Evolutionary conservation across 2,113 vertebrate species (phyloP).

Genomic region (Varanus salvator): DNA sequence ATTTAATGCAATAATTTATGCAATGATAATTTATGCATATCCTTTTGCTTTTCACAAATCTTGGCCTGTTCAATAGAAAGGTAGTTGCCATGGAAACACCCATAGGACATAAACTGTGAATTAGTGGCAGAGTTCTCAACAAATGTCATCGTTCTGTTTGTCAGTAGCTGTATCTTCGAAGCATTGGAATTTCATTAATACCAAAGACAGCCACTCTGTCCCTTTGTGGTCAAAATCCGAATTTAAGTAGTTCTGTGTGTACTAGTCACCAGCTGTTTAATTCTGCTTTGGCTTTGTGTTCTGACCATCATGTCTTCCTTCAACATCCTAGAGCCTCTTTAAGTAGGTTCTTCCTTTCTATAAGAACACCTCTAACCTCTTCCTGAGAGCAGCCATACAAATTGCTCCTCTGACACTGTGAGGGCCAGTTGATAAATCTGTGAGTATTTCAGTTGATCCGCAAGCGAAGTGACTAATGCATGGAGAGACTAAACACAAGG

Average conservation of each 20-base stretch:
- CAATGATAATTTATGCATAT: constrained; percentile 61
- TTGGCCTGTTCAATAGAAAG: constrained; percentile 57
- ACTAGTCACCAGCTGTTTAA: constrained; percentile 24
- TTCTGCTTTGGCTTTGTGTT: neutral
- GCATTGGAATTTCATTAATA: neutral
- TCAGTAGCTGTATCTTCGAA: neutral
- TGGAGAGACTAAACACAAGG: constrained; percentile 48
- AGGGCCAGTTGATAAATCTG: constrained; percentile 9
- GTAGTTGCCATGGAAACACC: constrained; percentile 59
- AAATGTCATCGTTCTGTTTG: constrained; percentile 28
- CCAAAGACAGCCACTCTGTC: neutral
- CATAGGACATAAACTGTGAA: constrained; percentile 32
- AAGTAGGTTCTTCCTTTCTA: neutral
- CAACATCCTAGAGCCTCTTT: neutral
- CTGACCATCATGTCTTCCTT: neutral
- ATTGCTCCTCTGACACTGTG: neutral
- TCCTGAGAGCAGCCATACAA: neutral
- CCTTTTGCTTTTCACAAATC: constrained; percentile 45
- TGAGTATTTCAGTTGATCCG: constrained; percentile 29
- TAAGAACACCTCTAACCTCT: neutral
- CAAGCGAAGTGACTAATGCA: constrained; percentile 43
- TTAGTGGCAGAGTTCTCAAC: constrained; percentile 30
- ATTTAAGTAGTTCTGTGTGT: neutral
- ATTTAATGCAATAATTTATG: constrained; percentile 46
- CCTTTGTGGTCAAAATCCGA: neutral